Evolutionary conservation across 2,797 vertebrate genomes (phyloP).

Genomic region (Pipistrellus pipistrellus): DNA sequence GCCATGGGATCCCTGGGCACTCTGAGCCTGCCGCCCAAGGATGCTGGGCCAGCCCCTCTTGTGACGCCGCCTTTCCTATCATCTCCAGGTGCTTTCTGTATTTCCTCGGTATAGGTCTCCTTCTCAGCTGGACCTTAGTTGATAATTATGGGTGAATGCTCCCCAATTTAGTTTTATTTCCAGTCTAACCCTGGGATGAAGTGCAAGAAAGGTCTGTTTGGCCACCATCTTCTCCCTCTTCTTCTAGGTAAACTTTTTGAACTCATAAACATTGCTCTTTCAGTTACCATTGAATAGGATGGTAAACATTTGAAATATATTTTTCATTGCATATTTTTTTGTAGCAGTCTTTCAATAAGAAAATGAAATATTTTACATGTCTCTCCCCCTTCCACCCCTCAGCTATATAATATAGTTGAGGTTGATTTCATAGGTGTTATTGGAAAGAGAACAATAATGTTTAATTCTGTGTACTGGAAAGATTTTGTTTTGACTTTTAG

Average conservation of each 20-base stretch:
- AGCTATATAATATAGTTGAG: background rate
- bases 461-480: constrained; percentile 32
- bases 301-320: constrained; percentile 41
- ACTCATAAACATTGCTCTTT: constrained; percentile 1
- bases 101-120: no score
- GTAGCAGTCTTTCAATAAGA: constrained; percentile 32
- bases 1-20: no score
- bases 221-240: background rate
- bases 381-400: background rate
- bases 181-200: no score
- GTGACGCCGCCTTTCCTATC: no score
- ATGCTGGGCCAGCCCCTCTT: no score
- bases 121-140: no score
- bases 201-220: no score
- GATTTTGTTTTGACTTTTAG: background rate
- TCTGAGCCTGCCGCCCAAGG: no score
- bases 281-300: constrained; percentile 31
- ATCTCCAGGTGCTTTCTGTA: no score
- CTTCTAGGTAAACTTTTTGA: background rate
- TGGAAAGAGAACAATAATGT: constrained; percentile 41
- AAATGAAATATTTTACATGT: constrained; percentile 33
- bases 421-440: constrained; percentile 46
- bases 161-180: no score
- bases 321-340: constrained; percentile 29
- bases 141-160: no score